Conservation (phyloP, 2,113 vertebrate species). For the Bubalus kerabau region DNA sequence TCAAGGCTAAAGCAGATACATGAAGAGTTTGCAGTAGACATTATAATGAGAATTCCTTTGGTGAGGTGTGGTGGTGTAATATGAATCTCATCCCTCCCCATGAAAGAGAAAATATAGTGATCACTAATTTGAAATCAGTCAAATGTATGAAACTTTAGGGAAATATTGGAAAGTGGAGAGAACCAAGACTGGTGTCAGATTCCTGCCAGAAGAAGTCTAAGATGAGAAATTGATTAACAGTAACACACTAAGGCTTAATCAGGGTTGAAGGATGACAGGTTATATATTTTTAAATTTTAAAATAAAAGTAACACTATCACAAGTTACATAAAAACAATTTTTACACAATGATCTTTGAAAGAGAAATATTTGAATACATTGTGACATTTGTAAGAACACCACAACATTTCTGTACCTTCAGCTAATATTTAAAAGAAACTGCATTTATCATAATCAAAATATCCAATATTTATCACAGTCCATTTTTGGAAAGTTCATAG, state of each 20-base stretch:
- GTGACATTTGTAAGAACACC: conserved; percentile 75
- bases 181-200: neutral
- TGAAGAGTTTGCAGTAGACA: neutral
- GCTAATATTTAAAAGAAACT: conserved; percentile 81
- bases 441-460: conserved; percentile 63
- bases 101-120: neutral
- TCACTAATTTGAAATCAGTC: neutral
- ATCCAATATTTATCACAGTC: conserved; percentile 63
- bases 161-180: neutral
- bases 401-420: conserved; percentile 78
- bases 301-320: conserved; percentile 85
- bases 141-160: neutral
- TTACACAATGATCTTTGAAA: conserved; percentile 79
- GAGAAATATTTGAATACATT: conserved; percentile 81
- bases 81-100: neutral
- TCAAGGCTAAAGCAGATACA: neutral
- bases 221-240: neutral
- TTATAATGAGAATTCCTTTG: neutral
- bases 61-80: neutral
- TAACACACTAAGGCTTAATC: neutral
- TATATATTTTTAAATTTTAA: conserved; percentile 75
- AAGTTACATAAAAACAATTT: conserved; percentile 84
- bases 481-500: conserved; percentile 55
- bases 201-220: neutral
- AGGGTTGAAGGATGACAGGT: neutral